A percentile compares a stretch with the other conserved stretches of the same genome.
Evolutionary conservation across 2,797 vertebrate genomes (phyloP).

Genomic region (Bradypus variegatus): DNA sequence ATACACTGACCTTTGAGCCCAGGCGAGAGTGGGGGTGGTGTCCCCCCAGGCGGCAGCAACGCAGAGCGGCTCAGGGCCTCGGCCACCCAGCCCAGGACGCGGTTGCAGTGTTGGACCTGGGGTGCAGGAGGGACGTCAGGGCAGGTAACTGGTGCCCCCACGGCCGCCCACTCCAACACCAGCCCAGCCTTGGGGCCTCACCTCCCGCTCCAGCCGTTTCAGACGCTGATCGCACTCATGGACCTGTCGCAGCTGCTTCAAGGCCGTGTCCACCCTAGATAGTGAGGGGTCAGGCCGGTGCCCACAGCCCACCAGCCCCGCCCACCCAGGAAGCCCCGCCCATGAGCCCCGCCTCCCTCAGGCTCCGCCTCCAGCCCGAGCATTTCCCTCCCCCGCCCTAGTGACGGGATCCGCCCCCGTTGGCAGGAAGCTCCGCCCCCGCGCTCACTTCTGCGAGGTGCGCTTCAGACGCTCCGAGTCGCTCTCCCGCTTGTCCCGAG

Average conservation of each 20-base stretch:
- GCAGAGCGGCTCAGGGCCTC: constrained; percentile 78
- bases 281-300: accelerated
- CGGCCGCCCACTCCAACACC: not conserved
- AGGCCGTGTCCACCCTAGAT: constrained; percentile 79
- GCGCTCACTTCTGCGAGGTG: constrained; percentile 81
- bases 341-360: not conserved
- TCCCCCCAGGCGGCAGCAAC: constrained; percentile 67
- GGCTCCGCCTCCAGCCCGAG: not conserved
- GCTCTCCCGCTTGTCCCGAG: constrained; percentile 77
- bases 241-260: constrained; percentile 82
- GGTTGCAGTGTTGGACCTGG: constrained; percentile 82
- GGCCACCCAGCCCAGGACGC: constrained; percentile 80
- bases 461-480: constrained; percentile 79
- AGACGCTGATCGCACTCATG: constrained; percentile 79
- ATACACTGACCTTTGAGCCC: constrained; percentile 44
- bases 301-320: not conserved
- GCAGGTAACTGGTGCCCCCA: not conserved
- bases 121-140: not conserved
- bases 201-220: constrained; percentile 79
- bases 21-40: constrained; percentile 63
- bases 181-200: constrained; percentile 43
- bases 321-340: not conserved
- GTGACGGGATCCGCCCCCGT: accelerated
- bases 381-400: accelerated
- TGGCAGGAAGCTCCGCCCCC: not conserved